phyloP scores from a whole-genome alignment of 2,797 vertebrate species.

The Anas flavirostris region DNA sequence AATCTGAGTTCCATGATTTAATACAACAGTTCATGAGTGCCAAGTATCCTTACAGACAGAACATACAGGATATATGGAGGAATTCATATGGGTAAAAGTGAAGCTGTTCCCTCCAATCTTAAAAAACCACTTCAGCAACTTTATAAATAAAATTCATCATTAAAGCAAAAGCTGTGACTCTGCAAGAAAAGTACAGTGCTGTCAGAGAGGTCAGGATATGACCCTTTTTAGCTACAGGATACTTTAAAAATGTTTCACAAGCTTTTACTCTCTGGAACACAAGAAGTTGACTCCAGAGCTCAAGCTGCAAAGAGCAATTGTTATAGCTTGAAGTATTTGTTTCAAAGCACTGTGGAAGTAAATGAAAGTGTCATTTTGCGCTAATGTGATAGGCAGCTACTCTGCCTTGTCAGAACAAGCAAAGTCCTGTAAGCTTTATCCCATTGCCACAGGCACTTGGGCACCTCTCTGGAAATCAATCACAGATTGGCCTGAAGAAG shows the following conservation, averaged over 20 bases:
- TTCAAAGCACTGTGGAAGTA: constrained; percentile 82
- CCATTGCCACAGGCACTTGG: constrained; percentile 85
- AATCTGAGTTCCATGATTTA: not conserved
- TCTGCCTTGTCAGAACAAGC: constrained; percentile 83
- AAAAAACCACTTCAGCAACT: not conserved
- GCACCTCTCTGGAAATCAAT: constrained; percentile 90
- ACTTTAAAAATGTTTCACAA: constrained; percentile 44
- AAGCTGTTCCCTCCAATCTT: not conserved
- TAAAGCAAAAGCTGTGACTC: not conserved
- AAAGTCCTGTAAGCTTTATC: constrained; percentile 82
- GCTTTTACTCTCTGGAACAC: constrained; percentile 52
- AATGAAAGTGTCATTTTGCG: constrained; percentile 87
- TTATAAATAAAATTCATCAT: not conserved
- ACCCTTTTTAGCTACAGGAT: constrained; percentile 12
- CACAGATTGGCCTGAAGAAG: constrained; percentile 86
- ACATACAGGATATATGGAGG: not conserved
- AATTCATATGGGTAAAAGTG: not conserved
- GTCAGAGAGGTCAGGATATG: not conserved
- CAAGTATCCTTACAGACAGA: not conserved
- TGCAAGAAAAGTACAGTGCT: not conserved
- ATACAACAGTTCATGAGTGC: not conserved
- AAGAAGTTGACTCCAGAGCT: constrained; percentile 60
- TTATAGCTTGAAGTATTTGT: constrained; percentile 81
- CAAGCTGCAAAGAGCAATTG: constrained; percentile 63
- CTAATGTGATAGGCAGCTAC: constrained; percentile 86